Percentiles rank a stretch among this genome's conserved stretches.
Evolutionary conservation across 2,113 vertebrate genomes (phyloP).

Genomic region (Paedocypris sp.): DNA sequence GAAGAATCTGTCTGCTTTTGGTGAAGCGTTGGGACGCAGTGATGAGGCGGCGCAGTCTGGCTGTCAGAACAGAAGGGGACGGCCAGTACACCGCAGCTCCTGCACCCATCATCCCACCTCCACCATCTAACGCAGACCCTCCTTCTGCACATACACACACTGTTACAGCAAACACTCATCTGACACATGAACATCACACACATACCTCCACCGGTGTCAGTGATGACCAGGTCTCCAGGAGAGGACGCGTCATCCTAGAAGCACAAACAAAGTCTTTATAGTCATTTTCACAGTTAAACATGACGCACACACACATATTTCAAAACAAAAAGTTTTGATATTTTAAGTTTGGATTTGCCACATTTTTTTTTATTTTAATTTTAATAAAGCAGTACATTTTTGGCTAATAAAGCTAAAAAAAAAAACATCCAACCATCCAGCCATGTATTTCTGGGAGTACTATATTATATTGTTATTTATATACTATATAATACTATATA

Average conservation of each 20-base stretch:
- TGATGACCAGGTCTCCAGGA: constrained; percentile 87
- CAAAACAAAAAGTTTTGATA: too few relatives aligned
- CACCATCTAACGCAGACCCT: constrained; percentile 66
- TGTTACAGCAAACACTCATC: not conserved
- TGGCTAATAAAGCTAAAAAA: too few relatives aligned
- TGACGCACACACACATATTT: not conserved
- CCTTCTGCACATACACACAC: constrained; percentile 55
- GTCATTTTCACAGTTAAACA: not conserved
- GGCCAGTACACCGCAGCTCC: constrained; percentile 81
- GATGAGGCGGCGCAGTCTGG: constrained; percentile 86
- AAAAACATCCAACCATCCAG: too few relatives aligned
- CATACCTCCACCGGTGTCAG: constrained; percentile 72
- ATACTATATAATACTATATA: too few relatives aligned
- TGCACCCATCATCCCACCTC: constrained; percentile 2
- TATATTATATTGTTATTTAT: too few relatives aligned
- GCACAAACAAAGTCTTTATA: not conserved
- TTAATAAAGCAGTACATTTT: too few relatives aligned
- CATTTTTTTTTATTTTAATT: not conserved
- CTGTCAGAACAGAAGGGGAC: constrained; percentile 84
- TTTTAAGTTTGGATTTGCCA: not conserved
- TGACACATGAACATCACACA: not conserved
- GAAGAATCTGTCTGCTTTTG: constrained; percentile 85
- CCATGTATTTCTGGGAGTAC: too few relatives aligned
- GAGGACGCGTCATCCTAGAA: constrained; percentile 87
- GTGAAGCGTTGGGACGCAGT: constrained; percentile 90